These are phyloP conservation scores for Leucoma salicis DNA, from an alignment of 2,888 invertebrate genomes.

Conservation along the genomic window DNA sequence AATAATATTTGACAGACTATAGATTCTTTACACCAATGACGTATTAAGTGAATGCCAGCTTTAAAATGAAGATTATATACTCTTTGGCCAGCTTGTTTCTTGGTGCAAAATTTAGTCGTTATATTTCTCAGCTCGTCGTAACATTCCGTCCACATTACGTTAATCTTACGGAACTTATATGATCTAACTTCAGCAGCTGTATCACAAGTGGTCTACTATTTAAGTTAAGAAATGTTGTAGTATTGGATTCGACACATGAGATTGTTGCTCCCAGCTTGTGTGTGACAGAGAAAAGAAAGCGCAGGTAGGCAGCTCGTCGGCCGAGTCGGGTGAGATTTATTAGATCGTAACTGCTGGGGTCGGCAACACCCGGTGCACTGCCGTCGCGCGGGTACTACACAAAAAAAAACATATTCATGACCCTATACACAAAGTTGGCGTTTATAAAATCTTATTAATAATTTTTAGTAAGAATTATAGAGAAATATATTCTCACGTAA, in stretches of 20 bases:
- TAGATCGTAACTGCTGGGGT: constrained; percentile 77
- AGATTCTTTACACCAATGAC: too few relatives aligned
- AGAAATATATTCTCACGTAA: background rate
- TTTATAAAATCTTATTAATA: constrained; percentile 4
- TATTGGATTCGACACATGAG: constrained; percentile 48
- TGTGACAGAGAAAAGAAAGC: constrained; percentile 78
- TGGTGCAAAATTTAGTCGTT: too few relatives aligned
- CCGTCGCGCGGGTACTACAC: constrained; percentile 47
- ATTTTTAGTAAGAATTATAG: background rate
- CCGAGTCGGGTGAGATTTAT: constrained; percentile 68
- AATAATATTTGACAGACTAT: too few relatives aligned
- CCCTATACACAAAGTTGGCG: constrained; percentile 15
- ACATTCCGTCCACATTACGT: too few relatives aligned
- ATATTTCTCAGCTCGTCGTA: too few relatives aligned
- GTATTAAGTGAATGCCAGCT: too few relatives aligned
- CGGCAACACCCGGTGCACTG: constrained; percentile 56
- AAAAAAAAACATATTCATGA: constrained; percentile 36
- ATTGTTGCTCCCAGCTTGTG: constrained; percentile 52
- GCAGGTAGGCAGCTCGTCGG: constrained; percentile 68
- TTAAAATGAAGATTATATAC: too few relatives aligned
- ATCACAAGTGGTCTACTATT: too few relatives aligned
- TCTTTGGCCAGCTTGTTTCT: too few relatives aligned
- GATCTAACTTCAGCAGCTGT: too few relatives aligned
- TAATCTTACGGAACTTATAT: too few relatives aligned
- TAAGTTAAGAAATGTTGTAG: constrained; percentile 38